Evolutionary conservation across 1,140 invertebrate genomes (phyloP).

Genomic region (Ericerus pela): DNA sequence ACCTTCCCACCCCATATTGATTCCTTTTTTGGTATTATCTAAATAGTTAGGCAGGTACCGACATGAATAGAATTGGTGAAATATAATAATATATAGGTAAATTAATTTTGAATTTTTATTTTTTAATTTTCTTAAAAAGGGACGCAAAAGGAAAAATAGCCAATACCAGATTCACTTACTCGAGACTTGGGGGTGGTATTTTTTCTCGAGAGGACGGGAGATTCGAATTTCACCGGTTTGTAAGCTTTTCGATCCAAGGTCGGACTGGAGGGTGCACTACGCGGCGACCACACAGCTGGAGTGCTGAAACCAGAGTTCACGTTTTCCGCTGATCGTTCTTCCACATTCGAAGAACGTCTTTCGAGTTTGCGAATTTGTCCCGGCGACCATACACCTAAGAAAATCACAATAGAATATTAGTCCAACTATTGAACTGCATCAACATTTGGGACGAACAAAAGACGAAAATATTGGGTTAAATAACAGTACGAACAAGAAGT

Average conservation of each 20-base stretch:
- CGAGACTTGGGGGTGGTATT: constrained; percentile 18
- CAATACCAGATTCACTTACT: constrained; percentile 5
- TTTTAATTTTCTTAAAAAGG: neutral
- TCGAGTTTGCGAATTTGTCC: constrained; percentile 23
- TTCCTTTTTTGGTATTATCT: too few species aligned
- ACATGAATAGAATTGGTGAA: too few species aligned
- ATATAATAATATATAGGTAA: too few species aligned
- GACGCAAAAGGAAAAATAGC: neutral
- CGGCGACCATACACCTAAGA: constrained; percentile 34
- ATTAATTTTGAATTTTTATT: too few species aligned
- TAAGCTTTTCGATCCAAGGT: constrained; percentile 46
- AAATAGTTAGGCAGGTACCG: too few species aligned
- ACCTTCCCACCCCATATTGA: too few species aligned
- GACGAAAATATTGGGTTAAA: too few species aligned
- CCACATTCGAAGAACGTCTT: constrained; percentile 18
- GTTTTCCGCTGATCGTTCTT: constrained; percentile 9
- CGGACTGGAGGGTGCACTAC: constrained; percentile 46
- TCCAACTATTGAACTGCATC: too few species aligned
- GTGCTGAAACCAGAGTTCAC: constrained; percentile 30
- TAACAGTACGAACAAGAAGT: too few species aligned
- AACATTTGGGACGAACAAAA: too few species aligned
- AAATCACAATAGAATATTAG: too few species aligned
- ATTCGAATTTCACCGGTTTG: constrained; percentile 59
- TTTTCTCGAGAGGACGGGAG: constrained; percentile 43
- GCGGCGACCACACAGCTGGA: constrained; percentile 57